These are phyloP conservation scores for Salvelinus alpinus DNA, from an alignment of 2,113 vertebrate genomes.

Conservation along the genomic window DNA sequence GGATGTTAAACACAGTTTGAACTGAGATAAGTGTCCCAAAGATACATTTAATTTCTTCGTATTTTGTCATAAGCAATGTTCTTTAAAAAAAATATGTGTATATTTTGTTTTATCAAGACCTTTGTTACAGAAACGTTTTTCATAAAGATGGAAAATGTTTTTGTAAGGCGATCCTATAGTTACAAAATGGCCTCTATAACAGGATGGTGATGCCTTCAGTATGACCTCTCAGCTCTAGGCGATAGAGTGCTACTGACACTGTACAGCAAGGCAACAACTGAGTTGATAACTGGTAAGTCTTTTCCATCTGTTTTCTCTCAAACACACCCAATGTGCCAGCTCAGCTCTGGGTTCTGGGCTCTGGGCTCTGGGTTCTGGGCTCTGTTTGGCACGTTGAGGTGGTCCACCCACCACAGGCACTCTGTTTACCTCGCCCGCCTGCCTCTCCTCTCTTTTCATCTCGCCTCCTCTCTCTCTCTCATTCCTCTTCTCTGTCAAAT, in stretches of 20 bases:
- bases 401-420: conserved; percentile 2
- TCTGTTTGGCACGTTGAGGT: too few species aligned
- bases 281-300: neutral
- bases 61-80: too few species aligned
- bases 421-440: conserved; percentile 13
- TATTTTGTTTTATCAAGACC: too few species aligned
- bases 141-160: too few species aligned
- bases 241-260: conserved; percentile 5
- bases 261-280: too few species aligned
- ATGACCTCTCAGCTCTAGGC: neutral
- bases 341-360: neutral
- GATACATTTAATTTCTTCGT: too few species aligned
- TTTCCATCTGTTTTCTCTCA: neutral
- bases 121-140: too few species aligned
- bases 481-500: conserved; percentile 9
- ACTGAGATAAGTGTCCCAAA: neutral
- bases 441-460: neutral
- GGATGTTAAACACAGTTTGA: neutral
- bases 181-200: too few species aligned
- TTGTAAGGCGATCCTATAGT: too few species aligned
- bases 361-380: too few species aligned
- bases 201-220: too few species aligned
- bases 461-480: neutral
- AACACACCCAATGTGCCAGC: neutral
- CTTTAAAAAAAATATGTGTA: too few species aligned